These are phyloP conservation scores for Zootermopsis nevadensis DNA, from an alignment of 2,888 invertebrate species.

Conservation along the genomic window DNA sequence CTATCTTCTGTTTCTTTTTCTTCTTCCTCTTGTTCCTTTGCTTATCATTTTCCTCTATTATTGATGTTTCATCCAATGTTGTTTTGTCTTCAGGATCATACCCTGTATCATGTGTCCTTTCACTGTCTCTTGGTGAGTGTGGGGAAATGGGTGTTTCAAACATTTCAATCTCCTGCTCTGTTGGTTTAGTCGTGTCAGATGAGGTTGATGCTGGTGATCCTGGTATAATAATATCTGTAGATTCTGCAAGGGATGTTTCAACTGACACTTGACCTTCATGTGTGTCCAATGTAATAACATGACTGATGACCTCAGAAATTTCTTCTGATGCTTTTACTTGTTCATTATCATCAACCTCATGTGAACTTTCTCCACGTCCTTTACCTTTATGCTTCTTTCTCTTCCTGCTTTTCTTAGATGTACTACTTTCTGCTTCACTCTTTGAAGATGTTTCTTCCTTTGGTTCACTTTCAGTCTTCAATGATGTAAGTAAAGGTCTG, in stretches of 20 bases:
- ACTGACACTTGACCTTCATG: constrained; percentile 58
- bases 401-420: constrained; percentile 66
- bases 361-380: constrained; percentile 57
- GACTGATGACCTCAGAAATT: constrained; percentile 46
- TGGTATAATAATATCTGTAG: constrained; percentile 67
- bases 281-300: constrained; percentile 30
- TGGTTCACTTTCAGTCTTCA: no score
- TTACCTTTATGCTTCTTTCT: constrained; percentile 72
- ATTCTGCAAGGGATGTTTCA: constrained; percentile 67
- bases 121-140: constrained; percentile 60
- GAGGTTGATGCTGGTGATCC: constrained; percentile 65
- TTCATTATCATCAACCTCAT: constrained; percentile 48
- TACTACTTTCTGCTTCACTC: background rate
- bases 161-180: constrained; percentile 61
- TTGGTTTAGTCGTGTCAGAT: constrained; percentile 68
- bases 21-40: constrained; percentile 64
- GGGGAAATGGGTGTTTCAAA: constrained; percentile 60
- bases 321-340: constrained; percentile 52
- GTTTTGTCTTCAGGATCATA: constrained; percentile 79
- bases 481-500: background rate
- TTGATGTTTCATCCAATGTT: constrained; percentile 67
- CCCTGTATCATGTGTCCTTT: constrained; percentile 70
- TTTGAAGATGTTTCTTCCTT: background rate
- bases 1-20: constrained; percentile 66
- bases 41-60: constrained; percentile 64